Conservation (phyloP, 2,888 invertebrate species). For the Neocrepidodera transversa region DNA sequence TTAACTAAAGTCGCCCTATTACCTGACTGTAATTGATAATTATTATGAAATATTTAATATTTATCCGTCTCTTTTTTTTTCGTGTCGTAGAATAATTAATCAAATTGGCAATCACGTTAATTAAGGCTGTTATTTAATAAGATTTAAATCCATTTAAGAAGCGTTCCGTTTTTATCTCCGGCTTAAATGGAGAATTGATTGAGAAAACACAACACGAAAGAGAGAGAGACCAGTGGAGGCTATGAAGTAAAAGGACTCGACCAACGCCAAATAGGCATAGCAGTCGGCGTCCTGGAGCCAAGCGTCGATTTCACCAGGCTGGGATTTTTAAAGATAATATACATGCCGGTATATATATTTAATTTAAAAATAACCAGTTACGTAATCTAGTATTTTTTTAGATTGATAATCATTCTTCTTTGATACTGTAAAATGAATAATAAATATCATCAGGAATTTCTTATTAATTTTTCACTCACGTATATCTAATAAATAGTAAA, state of each 20-base stretch:
- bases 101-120: constrained; percentile 39
- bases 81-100: constrained; percentile 29
- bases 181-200: constrained; percentile 30
- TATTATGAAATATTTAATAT: too few species aligned
- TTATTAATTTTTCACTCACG: too few species aligned
- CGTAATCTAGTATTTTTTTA: too few species aligned
- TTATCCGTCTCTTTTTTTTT: too few species aligned
- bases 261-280: not conserved
- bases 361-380: too few species aligned
- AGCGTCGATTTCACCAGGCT: constrained; percentile 1
- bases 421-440: too few species aligned
- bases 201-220: constrained; percentile 29
- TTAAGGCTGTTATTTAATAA: constrained; percentile 35
- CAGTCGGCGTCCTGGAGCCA: not conserved
- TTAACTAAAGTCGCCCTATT: too few species aligned
- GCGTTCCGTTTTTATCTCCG: constrained; percentile 28
- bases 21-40: too few species aligned
- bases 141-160: constrained; percentile 34
- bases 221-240: constrained; percentile 9
- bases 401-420: too few species aligned
- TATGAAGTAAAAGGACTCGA: not conserved
- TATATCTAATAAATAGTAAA: too few species aligned
- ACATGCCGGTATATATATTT: not conserved
- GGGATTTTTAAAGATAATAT: constrained; percentile 18
- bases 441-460: too few species aligned